phyloP scores from a whole-genome alignment of 2,888 invertebrate genomes.

The Megastigmus dorsalis region DNA sequence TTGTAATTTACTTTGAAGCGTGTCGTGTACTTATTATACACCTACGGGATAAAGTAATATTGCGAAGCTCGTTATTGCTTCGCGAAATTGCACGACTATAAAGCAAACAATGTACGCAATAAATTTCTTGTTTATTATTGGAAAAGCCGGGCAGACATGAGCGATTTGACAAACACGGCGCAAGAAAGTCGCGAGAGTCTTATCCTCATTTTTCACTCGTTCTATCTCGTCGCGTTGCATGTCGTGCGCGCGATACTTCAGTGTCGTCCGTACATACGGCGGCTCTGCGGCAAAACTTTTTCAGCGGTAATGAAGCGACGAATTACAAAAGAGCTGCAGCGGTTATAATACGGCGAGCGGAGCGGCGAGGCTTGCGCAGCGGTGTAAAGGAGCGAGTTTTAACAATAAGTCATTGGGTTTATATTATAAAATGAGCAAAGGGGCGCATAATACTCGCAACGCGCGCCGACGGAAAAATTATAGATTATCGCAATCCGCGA shows the following conservation, averaged over 20 bases:
- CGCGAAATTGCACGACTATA: too few species aligned
- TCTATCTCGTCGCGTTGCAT: neutral
- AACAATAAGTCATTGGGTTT: constrained; percentile 38
- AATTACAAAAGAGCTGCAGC: constrained; percentile 22
- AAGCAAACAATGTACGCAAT: too few species aligned
- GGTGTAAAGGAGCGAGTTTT: constrained; percentile 8
- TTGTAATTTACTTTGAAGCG: too few species aligned
- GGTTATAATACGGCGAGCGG: neutral
- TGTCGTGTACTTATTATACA: too few species aligned
- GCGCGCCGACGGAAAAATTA: constrained; percentile 2
- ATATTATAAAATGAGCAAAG: too few species aligned
- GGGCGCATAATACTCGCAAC: neutral
- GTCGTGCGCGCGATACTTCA: too few species aligned
- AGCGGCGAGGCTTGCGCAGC: constrained; percentile 6
- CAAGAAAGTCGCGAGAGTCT: neutral
- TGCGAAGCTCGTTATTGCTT: too few species aligned
- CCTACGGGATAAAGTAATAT: too few species aligned
- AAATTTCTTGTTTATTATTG: too few species aligned
- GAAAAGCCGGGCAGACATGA: neutral
- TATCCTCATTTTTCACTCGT: neutral
- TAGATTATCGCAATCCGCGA: constrained; percentile 30
- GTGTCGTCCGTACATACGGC: neutral
- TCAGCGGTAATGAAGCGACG: constrained; percentile 19
- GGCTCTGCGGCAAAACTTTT: neutral
- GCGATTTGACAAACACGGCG: neutral